Base-by-base conservation (phyloP, 2,888 invertebrate species). In the Pseudoips prasinana region DNA sequence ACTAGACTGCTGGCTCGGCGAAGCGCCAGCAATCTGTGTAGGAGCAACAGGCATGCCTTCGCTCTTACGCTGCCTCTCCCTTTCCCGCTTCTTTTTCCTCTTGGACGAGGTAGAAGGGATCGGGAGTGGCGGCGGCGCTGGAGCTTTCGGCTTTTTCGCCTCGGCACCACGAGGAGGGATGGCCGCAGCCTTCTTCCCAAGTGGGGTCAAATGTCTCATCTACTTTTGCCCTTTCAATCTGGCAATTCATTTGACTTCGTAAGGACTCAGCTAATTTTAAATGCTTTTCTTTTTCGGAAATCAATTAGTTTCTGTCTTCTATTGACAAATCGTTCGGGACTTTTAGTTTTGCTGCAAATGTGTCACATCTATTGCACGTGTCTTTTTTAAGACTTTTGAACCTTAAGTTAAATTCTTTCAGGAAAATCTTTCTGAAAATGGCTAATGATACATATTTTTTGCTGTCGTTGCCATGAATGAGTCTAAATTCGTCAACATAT, bases 211-310 rank as follows among this genome's bases (percentile, higher is more conserved):
- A 25, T 20, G 6, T 19, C 0, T 29, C 19, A 27, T 31, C 27
- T 24, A 18, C 29, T 40, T 40, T 35, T 19, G 35, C 35, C 19
- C 20, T 22, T 31, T 27, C 23, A 25, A 39, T 18, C 11, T 34
- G 29, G 11, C 17, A 0, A 14, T 39, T 35, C 27, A 34, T 29
- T 22, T 36, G 19, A 0, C 14, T 14, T 28, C 35, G 17, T 31
- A 34, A 29, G 18, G 19, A 20, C 9, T 34, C 30, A 4, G 39
- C 34, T 24, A 17, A 18, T 27, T 27, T 27, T 27, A 27, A 29
- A 27, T 33, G 33, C 8, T 33, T 22, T 25, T 30, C 18, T 25
- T 30, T 29, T 31, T 35, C 23, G 7, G 25, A 33, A 20, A 19
- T 18, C 9, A 25, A 22, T 29, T 33, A n/a, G 22, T 28, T 29